phyloP scores from a whole-genome alignment of 2,888 invertebrate genomes.

The Idaea biselata region DNA sequence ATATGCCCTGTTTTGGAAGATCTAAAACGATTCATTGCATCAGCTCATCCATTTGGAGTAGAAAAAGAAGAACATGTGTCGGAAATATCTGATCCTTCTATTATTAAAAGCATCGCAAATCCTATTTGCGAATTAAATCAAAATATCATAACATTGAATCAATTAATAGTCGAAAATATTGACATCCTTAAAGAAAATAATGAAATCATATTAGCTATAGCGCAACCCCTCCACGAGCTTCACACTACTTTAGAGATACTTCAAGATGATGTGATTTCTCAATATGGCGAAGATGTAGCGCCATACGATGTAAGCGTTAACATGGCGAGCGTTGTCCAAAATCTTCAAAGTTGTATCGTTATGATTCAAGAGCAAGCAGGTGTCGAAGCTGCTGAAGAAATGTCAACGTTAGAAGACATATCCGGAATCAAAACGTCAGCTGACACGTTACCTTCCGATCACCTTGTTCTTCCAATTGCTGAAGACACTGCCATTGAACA shows the following conservation, averaged over 20 bases:
- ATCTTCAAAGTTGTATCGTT: slow-evolving; percentile 66
- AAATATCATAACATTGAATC: slow-evolving; percentile 56
- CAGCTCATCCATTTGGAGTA: slow-evolving; percentile 40
- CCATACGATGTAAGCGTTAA: slow-evolving; percentile 49
- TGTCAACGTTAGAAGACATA: slow-evolving; percentile 80
- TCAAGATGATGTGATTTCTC: slow-evolving; percentile 70
- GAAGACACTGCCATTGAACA: slow-evolving; percentile 47
- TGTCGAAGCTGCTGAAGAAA: slow-evolving; percentile 73
- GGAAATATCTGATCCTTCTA: slow-evolving; percentile 62
- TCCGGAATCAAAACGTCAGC: slow-evolving; percentile 80
- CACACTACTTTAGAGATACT: slow-evolving; percentile 66
- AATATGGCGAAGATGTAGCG: slow-evolving; percentile 53
- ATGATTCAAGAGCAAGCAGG: slow-evolving; percentile 69
- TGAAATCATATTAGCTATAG: slow-evolving; percentile 58
- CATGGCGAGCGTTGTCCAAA: slow-evolving; percentile 62
- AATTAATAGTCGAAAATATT: slow-evolving; percentile 58
- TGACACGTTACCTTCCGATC: slow-evolving; percentile 64
- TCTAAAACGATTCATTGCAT: slow-evolving; percentile 56
- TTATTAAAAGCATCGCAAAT: slow-evolving; percentile 59
- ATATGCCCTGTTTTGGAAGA: slow-evolving; percentile 63
- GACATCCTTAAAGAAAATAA: slow-evolving; percentile 49
- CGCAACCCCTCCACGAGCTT: slow-evolving; percentile 69
- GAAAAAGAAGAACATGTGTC: slow-evolving; percentile 47
- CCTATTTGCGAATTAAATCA: slow-evolving; percentile 62
- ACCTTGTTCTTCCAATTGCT: slow-evolving; percentile 50